A percentile compares a stretch with the other conserved stretches of the same genome.
phyloP scores from a whole-genome alignment of 2,113 vertebrate genomes.

The Ophiodon elongatus region DNA sequence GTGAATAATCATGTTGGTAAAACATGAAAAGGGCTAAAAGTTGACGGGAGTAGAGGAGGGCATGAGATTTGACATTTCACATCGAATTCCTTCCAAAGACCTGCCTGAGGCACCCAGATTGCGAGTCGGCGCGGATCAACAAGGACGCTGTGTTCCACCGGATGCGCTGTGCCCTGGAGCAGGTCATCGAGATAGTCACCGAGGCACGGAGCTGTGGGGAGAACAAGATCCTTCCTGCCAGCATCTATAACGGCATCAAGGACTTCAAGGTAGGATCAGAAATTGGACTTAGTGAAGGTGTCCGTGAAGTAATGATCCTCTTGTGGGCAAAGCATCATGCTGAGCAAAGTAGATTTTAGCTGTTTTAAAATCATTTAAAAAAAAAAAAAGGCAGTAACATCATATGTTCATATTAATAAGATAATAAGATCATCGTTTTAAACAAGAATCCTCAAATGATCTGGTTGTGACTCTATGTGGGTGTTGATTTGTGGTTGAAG shows the following conservation, averaged over 20 bases:
- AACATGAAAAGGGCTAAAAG: slow-evolving; percentile 16
- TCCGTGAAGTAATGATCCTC: neutral
- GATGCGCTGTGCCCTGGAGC: slow-evolving; percentile 95
- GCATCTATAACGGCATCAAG: slow-evolving; percentile 93
- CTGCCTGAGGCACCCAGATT: slow-evolving; percentile 98
- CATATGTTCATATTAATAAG: neutral
- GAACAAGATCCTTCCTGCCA: slow-evolving; percentile 86
- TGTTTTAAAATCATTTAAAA: neutral
- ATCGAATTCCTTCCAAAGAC: slow-evolving; percentile 85
- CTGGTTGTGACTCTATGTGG: neutral
- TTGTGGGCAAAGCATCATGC: neutral
- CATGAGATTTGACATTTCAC: slow-evolving; percentile 58
- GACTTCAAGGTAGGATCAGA: slow-evolving; percentile 91
- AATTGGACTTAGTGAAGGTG: neutral
- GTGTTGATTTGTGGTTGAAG: neutral
- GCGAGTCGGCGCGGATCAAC: slow-evolving; percentile 96
- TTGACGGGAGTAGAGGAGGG: slow-evolving; percentile 19
- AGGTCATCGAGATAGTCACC: slow-evolving; percentile 97
- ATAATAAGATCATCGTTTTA: neutral
- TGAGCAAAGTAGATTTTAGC: neutral
- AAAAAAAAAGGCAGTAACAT: neutral
- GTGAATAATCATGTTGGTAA: slow-evolving; percentile 12
- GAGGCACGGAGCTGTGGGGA: slow-evolving; percentile 90
- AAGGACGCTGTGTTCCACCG: slow-evolving; percentile 97
- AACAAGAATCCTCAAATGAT: neutral